Percentiles rank a stretch among this genome's conserved stretches.
phyloP scores from a whole-genome alignment of 2,888 invertebrate species.

The Drosophila mettleri region DNA sequence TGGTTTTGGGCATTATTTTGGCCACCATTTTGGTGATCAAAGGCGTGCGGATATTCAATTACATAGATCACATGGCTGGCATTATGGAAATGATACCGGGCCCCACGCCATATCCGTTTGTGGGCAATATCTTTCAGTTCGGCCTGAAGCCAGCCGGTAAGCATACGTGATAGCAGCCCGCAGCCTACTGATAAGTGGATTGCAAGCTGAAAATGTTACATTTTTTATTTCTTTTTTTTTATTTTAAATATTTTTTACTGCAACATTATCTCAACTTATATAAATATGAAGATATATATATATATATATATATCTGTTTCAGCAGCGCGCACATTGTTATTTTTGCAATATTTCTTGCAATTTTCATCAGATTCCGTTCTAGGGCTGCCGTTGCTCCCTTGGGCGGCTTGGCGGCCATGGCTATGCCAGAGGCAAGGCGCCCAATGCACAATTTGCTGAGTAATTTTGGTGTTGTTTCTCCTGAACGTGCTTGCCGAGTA shows the following conservation, averaged over 20 bases:
- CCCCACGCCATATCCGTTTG: slow-evolving; percentile 80
- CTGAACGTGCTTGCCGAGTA: slow-evolving; percentile 37
- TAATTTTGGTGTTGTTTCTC: slow-evolving; percentile 53
- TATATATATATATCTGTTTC: background rate
- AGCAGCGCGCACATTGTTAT: background rate
- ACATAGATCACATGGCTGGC: slow-evolving; percentile 80
- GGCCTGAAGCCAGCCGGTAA: slow-evolving; percentile 79
- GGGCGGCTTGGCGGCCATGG: slow-evolving; percentile 20
- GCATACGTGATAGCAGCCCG: slow-evolving; percentile 26
- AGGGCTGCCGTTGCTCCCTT: slow-evolving; percentile 40
- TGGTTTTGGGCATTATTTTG: slow-evolving; percentile 67
- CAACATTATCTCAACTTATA: slow-evolving; percentile 2
- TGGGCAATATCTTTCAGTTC: slow-evolving; percentile 82
- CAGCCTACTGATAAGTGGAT: no score
- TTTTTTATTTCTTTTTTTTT: no score
- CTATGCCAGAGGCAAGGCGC: background rate
- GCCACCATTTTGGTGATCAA: slow-evolving; percentile 74
- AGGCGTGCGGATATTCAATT: slow-evolving; percentile 78
- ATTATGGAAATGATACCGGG: slow-evolving; percentile 83
- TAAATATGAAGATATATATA: slow-evolving; percentile 13
- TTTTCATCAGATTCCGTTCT: slow-evolving; percentile 45
- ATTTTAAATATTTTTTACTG: background rate
- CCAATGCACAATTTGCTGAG: slow-evolving; percentile 51
- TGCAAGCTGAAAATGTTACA: slow-evolving; percentile 3
- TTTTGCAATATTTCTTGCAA: slow-evolving; percentile 43